Conservation (phyloP, 2,113 vertebrate genomes). For the Pseudolaguvia tuberculata region DNA sequence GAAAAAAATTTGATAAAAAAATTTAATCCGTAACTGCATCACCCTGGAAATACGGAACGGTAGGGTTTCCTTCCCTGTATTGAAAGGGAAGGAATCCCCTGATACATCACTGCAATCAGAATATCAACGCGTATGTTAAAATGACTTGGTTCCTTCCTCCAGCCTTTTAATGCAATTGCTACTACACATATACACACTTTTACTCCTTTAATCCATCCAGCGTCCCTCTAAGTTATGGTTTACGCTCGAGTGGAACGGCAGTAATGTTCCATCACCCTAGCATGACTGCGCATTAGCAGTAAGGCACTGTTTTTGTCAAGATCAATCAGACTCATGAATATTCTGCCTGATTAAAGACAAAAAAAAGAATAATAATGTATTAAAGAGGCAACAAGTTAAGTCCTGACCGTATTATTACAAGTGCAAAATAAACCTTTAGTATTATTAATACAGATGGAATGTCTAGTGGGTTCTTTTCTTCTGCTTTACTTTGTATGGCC, state of each 20-base stretch:
- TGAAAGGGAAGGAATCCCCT: too few species aligned
- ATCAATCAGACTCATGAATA: conserved; percentile 47
- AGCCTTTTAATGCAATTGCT: background rate
- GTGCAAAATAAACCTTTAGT: conserved; percentile 17
- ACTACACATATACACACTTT: background rate
- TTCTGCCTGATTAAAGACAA: conserved; percentile 32
- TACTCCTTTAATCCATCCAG: background rate
- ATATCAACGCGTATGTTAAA: too few species aligned
- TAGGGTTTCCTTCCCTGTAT: background rate
- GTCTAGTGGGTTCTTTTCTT: background rate
- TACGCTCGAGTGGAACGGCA: conserved; percentile 15
- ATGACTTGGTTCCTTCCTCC: background rate
- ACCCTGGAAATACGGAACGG: background rate
- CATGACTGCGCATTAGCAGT: too few species aligned
- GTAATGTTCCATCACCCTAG: conserved; percentile 36
- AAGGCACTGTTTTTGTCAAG: conserved; percentile 28
- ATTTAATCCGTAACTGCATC: too few species aligned
- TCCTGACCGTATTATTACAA: background rate
- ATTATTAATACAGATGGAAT: conserved; percentile 9
- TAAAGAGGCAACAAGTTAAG: too few species aligned
- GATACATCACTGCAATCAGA: background rate
- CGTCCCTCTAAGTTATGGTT: background rate
- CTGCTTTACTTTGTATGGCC: background rate
- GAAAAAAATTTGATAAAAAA: background rate
- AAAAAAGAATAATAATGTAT: too few species aligned